Evolutionary conservation across 2,113 vertebrate genomes (phyloP).

Genomic region (Egretta garzetta): DNA sequence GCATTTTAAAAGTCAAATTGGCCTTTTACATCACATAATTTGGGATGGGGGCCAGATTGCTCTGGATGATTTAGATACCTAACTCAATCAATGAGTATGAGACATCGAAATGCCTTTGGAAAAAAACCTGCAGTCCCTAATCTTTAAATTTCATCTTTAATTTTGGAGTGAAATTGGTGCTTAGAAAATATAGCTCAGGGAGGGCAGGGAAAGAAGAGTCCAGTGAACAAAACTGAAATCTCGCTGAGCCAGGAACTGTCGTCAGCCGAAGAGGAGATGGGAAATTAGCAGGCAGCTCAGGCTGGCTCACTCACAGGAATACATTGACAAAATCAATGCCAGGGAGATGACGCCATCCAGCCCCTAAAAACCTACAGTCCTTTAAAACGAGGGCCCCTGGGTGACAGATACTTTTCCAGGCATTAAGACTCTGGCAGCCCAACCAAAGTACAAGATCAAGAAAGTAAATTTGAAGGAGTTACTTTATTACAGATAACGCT

Average conservation of each 20-base stretch:
- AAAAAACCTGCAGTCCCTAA: not conserved
- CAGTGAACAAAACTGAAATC: slow-evolving; percentile 40
- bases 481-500: slow-evolving; percentile 65
- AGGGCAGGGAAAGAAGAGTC: not conserved
- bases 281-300: slow-evolving; percentile 40
- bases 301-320: not conserved
- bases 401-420: slow-evolving; percentile 46
- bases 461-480: slow-evolving; percentile 63
- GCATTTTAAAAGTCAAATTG: slow-evolving; percentile 56
- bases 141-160: slow-evolving; percentile 71
- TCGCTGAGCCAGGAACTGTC: slow-evolving; percentile 34
- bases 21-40: slow-evolving; percentile 45
- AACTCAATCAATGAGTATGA: slow-evolving; percentile 34
- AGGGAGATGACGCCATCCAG: slow-evolving; percentile 25
- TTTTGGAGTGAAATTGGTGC: slow-evolving; percentile 62
- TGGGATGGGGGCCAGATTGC: slow-evolving; percentile 33
- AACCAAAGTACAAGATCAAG: slow-evolving; percentile 57
- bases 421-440: slow-evolving; percentile 32
- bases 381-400: slow-evolving; percentile 26
- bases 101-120: slow-evolving; percentile 28
- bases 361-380: not conserved
- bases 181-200: slow-evolving; percentile 52
- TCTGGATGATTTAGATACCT: slow-evolving; percentile 47
- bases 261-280: not conserved
- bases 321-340: not conserved